These are phyloP conservation scores for Geotrypetes seraphini DNA, from an alignment of 2,797 vertebrate species.

Conservation along the genomic window DNA sequence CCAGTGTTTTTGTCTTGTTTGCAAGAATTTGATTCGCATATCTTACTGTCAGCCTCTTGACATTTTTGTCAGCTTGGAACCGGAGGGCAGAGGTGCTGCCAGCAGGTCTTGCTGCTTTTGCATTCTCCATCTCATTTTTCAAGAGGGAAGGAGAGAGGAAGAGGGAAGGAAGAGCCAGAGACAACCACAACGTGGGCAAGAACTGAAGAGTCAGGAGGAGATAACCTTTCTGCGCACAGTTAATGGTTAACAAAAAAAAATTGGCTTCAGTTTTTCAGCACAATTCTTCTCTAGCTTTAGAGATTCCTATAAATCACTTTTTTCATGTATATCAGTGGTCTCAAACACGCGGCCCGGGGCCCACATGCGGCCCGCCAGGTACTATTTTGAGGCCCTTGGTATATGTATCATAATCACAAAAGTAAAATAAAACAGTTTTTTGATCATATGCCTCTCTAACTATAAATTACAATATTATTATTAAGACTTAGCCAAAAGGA, in stretches of 20 bases:
- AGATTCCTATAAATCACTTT: too few relatives aligned
- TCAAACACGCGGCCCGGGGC: too few relatives aligned
- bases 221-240: slow-evolving; percentile 50
- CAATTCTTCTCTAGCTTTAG: too few relatives aligned
- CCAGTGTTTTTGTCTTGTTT: slow-evolving; percentile 40
- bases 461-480: too few relatives aligned
- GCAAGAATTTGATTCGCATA: slow-evolving; percentile 62
- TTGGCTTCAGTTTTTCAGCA: slow-evolving; percentile 26
- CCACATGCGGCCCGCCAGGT: too few relatives aligned
- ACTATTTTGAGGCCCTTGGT: too few relatives aligned
- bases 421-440: too few relatives aligned
- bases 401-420: too few relatives aligned
- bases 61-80: slow-evolving; percentile 86
- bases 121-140: slow-evolving; percentile 55
- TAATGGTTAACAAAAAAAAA: slow-evolving; percentile 45
- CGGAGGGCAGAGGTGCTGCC: slow-evolving; percentile 71
- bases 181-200: slow-evolving; percentile 27
- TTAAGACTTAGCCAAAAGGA: too few relatives aligned
- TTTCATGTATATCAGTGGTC: too few relatives aligned
- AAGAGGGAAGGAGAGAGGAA: slow-evolving; percentile 45
- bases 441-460: too few relatives aligned
- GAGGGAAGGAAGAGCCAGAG: slow-evolving; percentile 30
- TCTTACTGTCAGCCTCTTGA: slow-evolving; percentile 87
- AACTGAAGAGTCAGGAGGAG: slow-evolving; percentile 45
- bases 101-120: slow-evolving; percentile 72